Conservation (phyloP, 2,888 invertebrate genomes). For the Erpobdella octoculata region DNA sequence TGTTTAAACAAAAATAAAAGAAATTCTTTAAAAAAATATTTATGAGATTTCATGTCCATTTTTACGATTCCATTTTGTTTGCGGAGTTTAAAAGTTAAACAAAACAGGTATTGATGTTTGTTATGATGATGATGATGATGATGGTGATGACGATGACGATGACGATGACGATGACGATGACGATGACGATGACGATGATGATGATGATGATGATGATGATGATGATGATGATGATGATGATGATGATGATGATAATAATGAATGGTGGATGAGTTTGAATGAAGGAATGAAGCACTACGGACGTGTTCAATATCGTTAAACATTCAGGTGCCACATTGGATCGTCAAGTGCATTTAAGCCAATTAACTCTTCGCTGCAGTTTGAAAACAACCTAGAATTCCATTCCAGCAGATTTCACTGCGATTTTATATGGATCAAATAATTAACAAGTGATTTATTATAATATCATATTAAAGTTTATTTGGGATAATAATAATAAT, state of each 20-base stretch:
- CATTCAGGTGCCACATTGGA: too few relatives aligned
- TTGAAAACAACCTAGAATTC: too few relatives aligned
- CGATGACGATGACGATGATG: background rate
- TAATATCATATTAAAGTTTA: too few relatives aligned
- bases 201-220: slow-evolving; percentile 12
- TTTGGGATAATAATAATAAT: too few relatives aligned
- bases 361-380: too few relatives aligned
- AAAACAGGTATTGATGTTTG: background rate
- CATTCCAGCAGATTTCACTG: too few relatives aligned
- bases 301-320: too few relatives aligned
- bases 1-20: background rate
- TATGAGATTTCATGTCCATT: background rate
- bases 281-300: background rate
- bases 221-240: slow-evolving; percentile 8
- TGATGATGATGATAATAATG: background rate
- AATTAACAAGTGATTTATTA: too few relatives aligned
- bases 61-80: background rate
- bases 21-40: background rate
- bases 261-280: background rate
- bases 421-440: too few relatives aligned
- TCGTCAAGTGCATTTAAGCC: too few relatives aligned
- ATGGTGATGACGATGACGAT: background rate
- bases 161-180: slow-evolving; percentile 1
- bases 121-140: background rate
- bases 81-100: background rate